A percentile compares a stretch with the other conserved stretches of the same genome.
These are phyloP conservation scores for Sphaerophoria taeniata DNA, from an alignment of 2,888 invertebrate species.

Conservation along the genomic window DNA sequence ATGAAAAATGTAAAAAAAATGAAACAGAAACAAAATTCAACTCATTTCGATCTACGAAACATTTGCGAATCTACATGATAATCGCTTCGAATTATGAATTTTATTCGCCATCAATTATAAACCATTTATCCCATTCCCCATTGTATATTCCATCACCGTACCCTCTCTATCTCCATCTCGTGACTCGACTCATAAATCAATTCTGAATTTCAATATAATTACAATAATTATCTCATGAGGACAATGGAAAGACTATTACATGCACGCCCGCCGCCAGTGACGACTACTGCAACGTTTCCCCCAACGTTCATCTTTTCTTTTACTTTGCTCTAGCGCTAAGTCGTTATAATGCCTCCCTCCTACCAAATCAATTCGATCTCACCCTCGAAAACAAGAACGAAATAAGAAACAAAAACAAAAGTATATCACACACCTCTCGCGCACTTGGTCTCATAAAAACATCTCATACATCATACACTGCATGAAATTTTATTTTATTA, in stretches of 20 bases:
- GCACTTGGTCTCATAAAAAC: conserved; percentile 43
- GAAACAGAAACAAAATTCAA: background rate
- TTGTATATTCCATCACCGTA: background rate
- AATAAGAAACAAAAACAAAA: conserved; percentile 8
- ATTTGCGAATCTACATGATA: background rate
- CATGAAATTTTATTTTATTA: conserved; percentile 63
- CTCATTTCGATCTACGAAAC: background rate
- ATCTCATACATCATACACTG: conserved; percentile 60
- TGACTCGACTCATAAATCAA: conserved; percentile 30
- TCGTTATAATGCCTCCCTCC: conserved; percentile 30
- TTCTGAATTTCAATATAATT: conserved; percentile 61
- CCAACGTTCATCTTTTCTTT: conserved; percentile 33
- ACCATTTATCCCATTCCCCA: background rate
- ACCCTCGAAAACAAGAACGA: background rate
- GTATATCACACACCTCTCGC: conserved; percentile 6
- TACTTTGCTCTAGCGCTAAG: conserved; percentile 43
- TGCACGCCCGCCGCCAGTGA: background rate
- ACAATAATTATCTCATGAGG: conserved; percentile 47
- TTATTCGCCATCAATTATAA: conserved; percentile 19
- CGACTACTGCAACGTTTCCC: background rate
- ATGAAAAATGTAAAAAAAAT: too few relatives aligned
- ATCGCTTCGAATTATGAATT: conserved; percentile 19
- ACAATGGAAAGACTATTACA: conserved; percentile 45
- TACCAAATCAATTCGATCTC: background rate
- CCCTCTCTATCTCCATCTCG: background rate